Evolutionary conservation across 1,140 invertebrate genomes (phyloP).

Genomic region (Zeugodacus cucurbitae): DNA sequence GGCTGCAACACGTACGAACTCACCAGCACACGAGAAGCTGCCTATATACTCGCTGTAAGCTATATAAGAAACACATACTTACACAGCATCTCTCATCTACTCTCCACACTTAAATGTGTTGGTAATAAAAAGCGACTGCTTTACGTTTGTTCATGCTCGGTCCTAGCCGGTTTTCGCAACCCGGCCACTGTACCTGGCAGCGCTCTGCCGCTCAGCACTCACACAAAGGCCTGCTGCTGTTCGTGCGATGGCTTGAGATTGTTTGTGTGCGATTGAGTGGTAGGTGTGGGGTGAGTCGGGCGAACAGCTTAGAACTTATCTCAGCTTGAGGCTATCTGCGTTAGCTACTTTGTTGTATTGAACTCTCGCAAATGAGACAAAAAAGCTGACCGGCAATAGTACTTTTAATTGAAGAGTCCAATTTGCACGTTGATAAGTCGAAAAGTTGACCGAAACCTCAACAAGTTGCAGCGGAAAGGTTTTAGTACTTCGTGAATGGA

Average conservation of each 20-base stretch:
- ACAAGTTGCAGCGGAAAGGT: constrained; percentile 9
- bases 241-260: background rate
- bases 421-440: constrained; percentile 31
- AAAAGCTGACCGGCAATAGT: background rate
- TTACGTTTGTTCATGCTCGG: background rate
- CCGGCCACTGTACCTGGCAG: background rate
- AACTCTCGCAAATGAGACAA: background rate
- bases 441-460: constrained; percentile 22
- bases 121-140: background rate
- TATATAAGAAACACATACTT: background rate
- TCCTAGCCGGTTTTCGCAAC: background rate
- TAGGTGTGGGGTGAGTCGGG: background rate
- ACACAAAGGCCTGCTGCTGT: background rate
- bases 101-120: background rate
- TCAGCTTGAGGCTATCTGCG: constrained; percentile 5
- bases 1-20: background rate
- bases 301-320: background rate
- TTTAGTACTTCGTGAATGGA: background rate
- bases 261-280: background rate
- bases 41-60: background rate
- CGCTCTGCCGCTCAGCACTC: background rate
- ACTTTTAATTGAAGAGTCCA: constrained; percentile 32
- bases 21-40: background rate
- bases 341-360: background rate
- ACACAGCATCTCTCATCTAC: constrained; percentile 14